Evolutionary conservation across 2,888 invertebrate species (phyloP).

Genomic region (Drosophila buzzatii): DNA sequence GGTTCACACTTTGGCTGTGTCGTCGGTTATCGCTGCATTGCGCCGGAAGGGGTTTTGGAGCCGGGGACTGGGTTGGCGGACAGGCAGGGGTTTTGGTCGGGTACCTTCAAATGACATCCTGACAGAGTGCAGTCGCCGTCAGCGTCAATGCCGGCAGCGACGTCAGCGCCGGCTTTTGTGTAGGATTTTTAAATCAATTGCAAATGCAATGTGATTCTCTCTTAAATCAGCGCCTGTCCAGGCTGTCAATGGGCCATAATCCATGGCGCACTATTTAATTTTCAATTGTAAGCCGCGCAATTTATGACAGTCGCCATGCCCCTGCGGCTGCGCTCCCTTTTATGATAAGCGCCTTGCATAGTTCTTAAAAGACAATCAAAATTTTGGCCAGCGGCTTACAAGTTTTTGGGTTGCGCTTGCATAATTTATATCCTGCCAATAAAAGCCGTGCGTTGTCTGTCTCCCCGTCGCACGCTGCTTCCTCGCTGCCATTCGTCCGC

Average conservation of each 20-base stretch:
- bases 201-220: slow-evolving; percentile 70
- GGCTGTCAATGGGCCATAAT: slow-evolving; percentile 66
- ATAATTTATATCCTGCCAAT: slow-evolving; percentile 78
- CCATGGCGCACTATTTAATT: slow-evolving; percentile 73
- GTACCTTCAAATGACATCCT: slow-evolving; percentile 61
- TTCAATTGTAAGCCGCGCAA: slow-evolving; percentile 69
- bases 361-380: slow-evolving; percentile 73
- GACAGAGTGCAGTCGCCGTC: slow-evolving; percentile 44
- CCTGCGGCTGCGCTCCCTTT: not conserved
- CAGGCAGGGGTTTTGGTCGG: slow-evolving; percentile 26
- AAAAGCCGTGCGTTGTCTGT: slow-evolving; percentile 56
- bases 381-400: slow-evolving; percentile 74
- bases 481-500: not conserved
- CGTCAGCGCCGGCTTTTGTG: slow-evolving; percentile 62
- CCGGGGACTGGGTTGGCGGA: not conserved
- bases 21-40: slow-evolving; percentile 65
- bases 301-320: slow-evolving; percentile 52
- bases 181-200: slow-evolving; percentile 75
- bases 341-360: slow-evolving; percentile 29
- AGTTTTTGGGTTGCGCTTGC: slow-evolving; percentile 61
- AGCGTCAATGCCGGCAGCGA: slow-evolving; percentile 19
- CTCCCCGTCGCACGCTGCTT: not conserved
- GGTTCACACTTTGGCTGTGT: slow-evolving; percentile 71
- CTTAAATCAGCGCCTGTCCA: slow-evolving; percentile 72
- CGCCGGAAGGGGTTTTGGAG: slow-evolving; percentile 12